Base-by-base conservation (phyloP, 2,888 invertebrate species). In the Liodrosophila aerea region DNA sequence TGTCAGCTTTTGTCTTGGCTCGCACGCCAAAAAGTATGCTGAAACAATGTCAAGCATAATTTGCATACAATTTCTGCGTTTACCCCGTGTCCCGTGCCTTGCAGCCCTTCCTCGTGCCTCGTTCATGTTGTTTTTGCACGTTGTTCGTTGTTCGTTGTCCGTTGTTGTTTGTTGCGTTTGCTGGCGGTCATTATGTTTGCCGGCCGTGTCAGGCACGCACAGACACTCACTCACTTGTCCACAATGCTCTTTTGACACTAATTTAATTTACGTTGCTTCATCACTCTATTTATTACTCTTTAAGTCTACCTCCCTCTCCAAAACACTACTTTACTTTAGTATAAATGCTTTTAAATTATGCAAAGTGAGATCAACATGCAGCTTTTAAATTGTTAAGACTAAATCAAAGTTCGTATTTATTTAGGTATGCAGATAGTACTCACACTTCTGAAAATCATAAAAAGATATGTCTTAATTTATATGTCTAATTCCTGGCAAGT, bases 31-130 rank as follows among this genome's bases (percentile, higher is more conserved):
- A 80, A 83, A 80, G 83, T 76, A 80, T 83, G 76, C 70, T 81
- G 68, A 83, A 83, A 83, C 81, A 81, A 81, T 81, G 80, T 81
- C 80, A 81, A 83, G 80, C 83, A 83, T 83, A 81, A 81, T 81
- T 81, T 81, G 84, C 81, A 81, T 81, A 80, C 73, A 73, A 73
- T 82, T 80, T 78, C 62, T 76, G 71, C 43, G 34, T 44, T 51
- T 50, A 60, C 50, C 54, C 30, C n/a, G n/a, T 30, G 41, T 22
- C 36, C 8, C 18, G 2, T 43, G 41, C 18, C 33, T 37, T 22
- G 22, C 5, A 31, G 7, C 29, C 1, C 7, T 7, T 9, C 8
- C 36, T 13, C 12, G 7, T 22, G 36, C 31, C 33, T 7, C 22
- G 2, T 39, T 22, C 16, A 33, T 43, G 34, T 27, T 50, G 43